Conservation (phyloP, 2,113 vertebrate genomes). For the Gymnorhina tibicen region DNA sequence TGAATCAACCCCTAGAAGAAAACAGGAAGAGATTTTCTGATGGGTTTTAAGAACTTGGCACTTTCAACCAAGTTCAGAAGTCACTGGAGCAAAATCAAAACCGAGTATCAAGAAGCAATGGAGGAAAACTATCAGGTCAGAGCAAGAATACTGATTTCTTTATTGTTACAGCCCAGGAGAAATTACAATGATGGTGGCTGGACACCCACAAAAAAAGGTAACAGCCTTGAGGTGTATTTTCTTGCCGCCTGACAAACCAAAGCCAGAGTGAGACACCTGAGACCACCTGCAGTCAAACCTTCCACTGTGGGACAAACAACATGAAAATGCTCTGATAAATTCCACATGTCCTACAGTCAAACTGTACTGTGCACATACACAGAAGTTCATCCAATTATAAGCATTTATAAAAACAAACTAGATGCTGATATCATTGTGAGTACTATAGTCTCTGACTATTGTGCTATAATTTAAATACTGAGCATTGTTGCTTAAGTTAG, state of each 20-base stretch:
- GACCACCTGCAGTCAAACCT: neutral
- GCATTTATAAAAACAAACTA: neutral
- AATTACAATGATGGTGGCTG: neutral
- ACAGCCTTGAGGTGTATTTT: neutral
- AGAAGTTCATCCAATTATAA: neutral
- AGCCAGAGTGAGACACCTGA: neutral
- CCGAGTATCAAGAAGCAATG: fast-evolving
- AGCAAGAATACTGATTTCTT: neutral
- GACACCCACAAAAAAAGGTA: neutral
- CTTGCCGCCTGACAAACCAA: neutral
- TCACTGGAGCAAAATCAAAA: neutral
- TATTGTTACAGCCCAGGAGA: neutral
- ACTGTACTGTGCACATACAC: too few species aligned
- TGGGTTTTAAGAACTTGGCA: neutral
- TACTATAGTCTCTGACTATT: neutral
- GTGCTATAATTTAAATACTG: neutral
- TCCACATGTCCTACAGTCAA: neutral
- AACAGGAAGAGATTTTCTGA: neutral
- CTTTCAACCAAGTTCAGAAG: neutral
- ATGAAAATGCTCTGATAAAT: neutral
- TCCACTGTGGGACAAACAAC: neutral
- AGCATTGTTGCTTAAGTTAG: neutral
- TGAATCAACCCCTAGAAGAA: neutral
- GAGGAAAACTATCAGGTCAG: neutral
- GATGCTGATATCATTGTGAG: neutral